phyloP scores from a whole-genome alignment of 2,113 vertebrate genomes.

The Silurus glanis region DNA sequence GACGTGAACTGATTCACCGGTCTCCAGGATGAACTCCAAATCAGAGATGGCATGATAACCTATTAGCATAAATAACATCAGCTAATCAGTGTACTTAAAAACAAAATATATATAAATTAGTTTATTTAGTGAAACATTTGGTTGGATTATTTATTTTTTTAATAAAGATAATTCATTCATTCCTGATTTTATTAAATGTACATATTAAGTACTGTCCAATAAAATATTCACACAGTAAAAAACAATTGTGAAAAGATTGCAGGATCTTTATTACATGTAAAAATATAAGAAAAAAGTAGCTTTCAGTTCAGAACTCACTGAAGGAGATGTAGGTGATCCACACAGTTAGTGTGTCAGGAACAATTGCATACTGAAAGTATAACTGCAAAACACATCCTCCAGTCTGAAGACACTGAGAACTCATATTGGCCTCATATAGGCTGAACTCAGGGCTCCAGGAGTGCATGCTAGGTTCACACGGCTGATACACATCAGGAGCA shows the following conservation, averaged over 20 bases:
- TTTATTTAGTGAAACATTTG: neutral
- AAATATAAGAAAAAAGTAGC: neutral
- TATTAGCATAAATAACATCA: constrained; percentile 5
- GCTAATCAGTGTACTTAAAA: too few relatives aligned
- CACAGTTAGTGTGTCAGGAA: constrained; percentile 80
- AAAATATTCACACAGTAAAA: neutral
- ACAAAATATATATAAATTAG: too few relatives aligned
- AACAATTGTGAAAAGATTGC: neutral
- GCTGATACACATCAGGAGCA: constrained; percentile 89
- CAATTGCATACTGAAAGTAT: constrained; percentile 79
- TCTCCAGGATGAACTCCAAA: constrained; percentile 81
- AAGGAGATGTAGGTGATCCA: constrained; percentile 92
- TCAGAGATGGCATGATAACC: constrained; percentile 77
- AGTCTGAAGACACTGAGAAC: constrained; percentile 82
- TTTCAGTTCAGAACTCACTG: constrained; percentile 51
- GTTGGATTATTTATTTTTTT: too few relatives aligned
- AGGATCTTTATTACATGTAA: neutral
- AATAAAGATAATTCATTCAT: neutral
- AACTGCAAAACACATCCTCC: constrained; percentile 89
- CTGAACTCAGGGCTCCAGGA: constrained; percentile 96
- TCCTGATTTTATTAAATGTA: neutral
- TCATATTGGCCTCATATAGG: constrained; percentile 89
- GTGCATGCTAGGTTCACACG: constrained; percentile 91
- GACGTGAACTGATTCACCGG: constrained; percentile 76
- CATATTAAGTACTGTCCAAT: neutral